phyloP scores from a whole-genome alignment of 2,113 vertebrate genomes.

The Rhagologus leucostigma region DNA sequence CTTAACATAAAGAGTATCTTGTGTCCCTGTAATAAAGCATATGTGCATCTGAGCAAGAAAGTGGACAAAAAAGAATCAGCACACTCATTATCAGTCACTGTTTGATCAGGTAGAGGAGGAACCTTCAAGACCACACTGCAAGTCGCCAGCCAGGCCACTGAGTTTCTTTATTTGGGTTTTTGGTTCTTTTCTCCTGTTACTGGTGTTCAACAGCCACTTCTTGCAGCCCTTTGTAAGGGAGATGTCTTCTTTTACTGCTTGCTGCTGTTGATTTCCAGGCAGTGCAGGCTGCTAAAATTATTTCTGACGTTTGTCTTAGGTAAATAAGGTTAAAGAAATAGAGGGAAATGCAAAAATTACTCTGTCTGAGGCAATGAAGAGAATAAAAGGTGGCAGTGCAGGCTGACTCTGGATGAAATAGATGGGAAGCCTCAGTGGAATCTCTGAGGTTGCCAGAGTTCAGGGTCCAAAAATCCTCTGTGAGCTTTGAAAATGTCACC shows the following conservation, averaged over 20 bases:
- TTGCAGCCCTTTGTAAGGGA: neutral
- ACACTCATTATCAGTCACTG: neutral
- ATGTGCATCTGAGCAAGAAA: neutral
- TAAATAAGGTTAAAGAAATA: neutral
- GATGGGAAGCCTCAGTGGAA: neutral
- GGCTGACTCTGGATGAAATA: neutral
- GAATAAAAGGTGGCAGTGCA: neutral
- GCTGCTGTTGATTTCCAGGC: neutral
- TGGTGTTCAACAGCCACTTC: neutral
- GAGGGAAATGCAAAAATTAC: neutral
- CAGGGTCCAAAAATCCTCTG: neutral
- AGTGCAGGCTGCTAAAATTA: neutral
- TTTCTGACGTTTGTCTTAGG: neutral
- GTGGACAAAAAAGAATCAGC: neutral
- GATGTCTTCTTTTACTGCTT: neutral
- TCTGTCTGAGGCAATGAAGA: neutral
- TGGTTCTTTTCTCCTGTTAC: neutral
- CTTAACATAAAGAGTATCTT: neutral
- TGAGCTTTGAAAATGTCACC: neutral
- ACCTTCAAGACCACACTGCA: rapidly evolving
- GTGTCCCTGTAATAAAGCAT: neutral
- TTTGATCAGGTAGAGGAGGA: neutral
- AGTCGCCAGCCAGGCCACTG: neutral
- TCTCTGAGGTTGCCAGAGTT: neutral
- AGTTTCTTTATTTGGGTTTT: neutral